These are phyloP conservation scores for Sinhomidia bicolor DNA, from an alignment of 2,888 invertebrate species.

Conservation along the genomic window DNA sequence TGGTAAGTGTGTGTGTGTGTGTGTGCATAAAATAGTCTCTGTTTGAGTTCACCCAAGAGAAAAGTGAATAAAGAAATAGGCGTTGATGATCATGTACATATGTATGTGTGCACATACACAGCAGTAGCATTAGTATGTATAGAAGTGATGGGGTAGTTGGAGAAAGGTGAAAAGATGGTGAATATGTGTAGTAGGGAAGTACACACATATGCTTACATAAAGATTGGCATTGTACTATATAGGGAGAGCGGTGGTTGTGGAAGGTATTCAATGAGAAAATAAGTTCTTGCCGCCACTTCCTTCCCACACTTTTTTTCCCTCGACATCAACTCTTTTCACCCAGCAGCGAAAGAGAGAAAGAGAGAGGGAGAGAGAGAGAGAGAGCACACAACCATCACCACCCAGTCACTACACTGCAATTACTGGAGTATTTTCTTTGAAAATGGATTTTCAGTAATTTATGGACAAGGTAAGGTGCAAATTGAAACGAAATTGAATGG, in stretches of 20 bases:
- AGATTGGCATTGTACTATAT: constrained; percentile 1
- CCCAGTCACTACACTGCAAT: constrained; percentile 9
- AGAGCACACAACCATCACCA: background rate
- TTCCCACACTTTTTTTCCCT: constrained; percentile 33
- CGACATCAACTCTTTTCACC: constrained; percentile 20
- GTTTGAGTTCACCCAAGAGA: constrained; percentile 37
- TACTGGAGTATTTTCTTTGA: constrained; percentile 60
- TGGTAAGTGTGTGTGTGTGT: background rate
- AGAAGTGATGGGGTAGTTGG: too few species aligned
- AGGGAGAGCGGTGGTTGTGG: background rate
- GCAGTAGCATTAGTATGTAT: too few species aligned
- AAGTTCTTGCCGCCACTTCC: constrained; percentile 34
- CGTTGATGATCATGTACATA: background rate
- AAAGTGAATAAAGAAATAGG: background rate
- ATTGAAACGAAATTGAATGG: constrained; percentile 67
- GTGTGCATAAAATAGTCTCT: constrained; percentile 19
- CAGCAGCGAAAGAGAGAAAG: background rate
- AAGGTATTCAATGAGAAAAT: constrained; percentile 27
- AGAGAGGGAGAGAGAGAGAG: too few species aligned
- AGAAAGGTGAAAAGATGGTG: too few species aligned
- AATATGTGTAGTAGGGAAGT: background rate
- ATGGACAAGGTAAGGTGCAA: constrained; percentile 59
- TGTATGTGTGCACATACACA: background rate
- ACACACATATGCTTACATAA: background rate
- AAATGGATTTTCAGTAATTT: constrained; percentile 61